These are phyloP conservation scores for Loxodonta africana DNA, from an alignment of 2,113 vertebrate genomes.

Conservation along the genomic window DNA sequence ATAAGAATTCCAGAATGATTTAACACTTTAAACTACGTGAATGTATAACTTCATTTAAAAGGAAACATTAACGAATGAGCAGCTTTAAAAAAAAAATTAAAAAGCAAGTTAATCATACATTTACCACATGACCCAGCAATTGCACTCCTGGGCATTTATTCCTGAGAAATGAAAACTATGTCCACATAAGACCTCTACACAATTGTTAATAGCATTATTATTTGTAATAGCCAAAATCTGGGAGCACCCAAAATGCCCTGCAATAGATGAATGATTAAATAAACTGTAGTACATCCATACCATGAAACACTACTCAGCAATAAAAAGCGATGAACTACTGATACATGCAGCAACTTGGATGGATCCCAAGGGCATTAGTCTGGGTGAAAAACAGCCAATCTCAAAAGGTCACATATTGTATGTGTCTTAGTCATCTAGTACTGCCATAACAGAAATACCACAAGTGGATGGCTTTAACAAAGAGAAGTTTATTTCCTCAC, in stretches of 20 bases:
- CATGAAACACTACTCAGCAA: background rate
- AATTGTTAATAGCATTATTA: background rate
- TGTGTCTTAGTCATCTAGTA: no score
- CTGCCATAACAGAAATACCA: no score
- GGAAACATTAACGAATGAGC: no score
- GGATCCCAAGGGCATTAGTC: background rate
- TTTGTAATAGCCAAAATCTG: conserved; percentile 15
- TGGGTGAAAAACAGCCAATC: conserved; percentile 13
- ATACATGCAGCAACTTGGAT: no score
- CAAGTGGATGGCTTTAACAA: no score
- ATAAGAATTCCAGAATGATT: no score
- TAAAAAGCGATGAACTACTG: background rate
- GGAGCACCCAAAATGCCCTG: background rate
- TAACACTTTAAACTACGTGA: no score
- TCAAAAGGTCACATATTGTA: background rate
- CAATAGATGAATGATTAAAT: background rate
- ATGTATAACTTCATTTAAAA: no score
- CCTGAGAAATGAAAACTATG: background rate
- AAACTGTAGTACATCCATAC: background rate
- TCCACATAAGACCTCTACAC: background rate
- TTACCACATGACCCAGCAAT: background rate
- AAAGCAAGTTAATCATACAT: background rate
- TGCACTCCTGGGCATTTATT: background rate
- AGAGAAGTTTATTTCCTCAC: no score
- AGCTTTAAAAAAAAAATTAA: no score